Conservation (phyloP, 2,888 invertebrate genomes). For the Coleophora flavipennella region DNA sequence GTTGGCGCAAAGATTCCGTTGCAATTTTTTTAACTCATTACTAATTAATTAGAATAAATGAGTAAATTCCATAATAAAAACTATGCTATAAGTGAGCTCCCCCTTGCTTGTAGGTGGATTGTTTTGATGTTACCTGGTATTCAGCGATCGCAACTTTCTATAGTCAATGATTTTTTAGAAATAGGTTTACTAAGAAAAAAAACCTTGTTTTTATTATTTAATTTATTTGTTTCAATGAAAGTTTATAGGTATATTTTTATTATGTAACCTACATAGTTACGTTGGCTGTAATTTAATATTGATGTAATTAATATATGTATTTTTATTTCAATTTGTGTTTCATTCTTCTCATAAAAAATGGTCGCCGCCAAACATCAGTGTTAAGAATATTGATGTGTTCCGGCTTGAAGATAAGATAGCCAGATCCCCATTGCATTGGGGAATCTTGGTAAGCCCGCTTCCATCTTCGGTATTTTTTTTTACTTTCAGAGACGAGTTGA, state of each 20-base stretch:
- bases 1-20: conserved; percentile 36
- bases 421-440: too few relatives aligned
- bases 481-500: too few relatives aligned
- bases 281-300: conserved; percentile 73
- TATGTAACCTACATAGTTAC: conserved; percentile 71
- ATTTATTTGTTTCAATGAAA: conserved; percentile 70
- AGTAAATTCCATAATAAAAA: conserved; percentile 68
- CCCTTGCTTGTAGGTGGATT: conserved; percentile 67
- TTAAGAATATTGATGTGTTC: too few relatives aligned
- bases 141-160: conserved; percentile 54
- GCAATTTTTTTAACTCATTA: conserved; percentile 46
- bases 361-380: too few relatives aligned
- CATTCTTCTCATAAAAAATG: conserved; percentile 24
- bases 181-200: conserved; percentile 60
- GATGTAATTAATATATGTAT: conserved; percentile 74
- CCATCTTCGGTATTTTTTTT: too few relatives aligned
- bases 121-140: conserved; percentile 66
- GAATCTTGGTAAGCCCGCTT: too few relatives aligned
- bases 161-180: conserved; percentile 68
- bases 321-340: conserved; percentile 65
- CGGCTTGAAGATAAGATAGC: too few relatives aligned
- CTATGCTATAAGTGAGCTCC: conserved; percentile 62
- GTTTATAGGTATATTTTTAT: conserved; percentile 73
- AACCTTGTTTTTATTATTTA: conserved; percentile 72
- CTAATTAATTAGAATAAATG: conserved; percentile 62